Percentiles rank a stretch among this genome's conserved stretches.
These are phyloP conservation scores for Dipodomys stephensi DNA, from an alignment of 2,113 vertebrate genomes.

Conservation along the genomic window DNA sequence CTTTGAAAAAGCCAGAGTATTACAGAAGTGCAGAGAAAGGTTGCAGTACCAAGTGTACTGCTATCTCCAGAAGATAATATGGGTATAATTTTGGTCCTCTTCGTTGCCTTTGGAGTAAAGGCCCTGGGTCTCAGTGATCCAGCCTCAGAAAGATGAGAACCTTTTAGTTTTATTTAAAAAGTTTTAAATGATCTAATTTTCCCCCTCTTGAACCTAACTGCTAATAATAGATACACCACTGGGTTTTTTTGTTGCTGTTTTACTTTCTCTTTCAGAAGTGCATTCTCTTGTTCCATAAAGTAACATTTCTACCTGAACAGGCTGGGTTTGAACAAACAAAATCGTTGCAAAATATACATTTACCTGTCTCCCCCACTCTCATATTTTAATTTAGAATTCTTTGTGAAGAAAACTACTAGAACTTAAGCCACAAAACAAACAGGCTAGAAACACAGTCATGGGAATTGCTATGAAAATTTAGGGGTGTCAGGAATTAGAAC, in stretches of 20 bases:
- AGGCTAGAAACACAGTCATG: neutral
- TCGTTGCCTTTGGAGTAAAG: no score
- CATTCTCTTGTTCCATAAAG: no score
- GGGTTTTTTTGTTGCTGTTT: no score
- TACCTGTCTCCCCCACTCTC: neutral
- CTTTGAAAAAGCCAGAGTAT: neutral
- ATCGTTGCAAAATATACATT: neutral
- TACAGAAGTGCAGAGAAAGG: neutral
- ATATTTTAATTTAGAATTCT: slow-evolving; percentile 10
- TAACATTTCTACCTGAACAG: no score
- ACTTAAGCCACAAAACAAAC: neutral
- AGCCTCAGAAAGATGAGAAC: no score
- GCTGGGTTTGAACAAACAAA: neutral
- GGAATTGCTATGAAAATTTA: neutral
- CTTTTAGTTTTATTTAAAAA: no score
- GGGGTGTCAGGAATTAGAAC: neutral
- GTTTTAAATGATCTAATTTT: no score
- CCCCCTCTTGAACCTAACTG: no score
- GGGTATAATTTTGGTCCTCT: neutral
- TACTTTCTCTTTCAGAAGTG: no score
- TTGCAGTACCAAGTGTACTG: neutral
- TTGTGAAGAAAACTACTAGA: slow-evolving; percentile 6
- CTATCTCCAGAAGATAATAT: neutral
- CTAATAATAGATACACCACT: no score
- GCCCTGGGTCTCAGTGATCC: no score